Conservation (phyloP, 2,797 vertebrate species). For the Delichon dasypus region DNA sequence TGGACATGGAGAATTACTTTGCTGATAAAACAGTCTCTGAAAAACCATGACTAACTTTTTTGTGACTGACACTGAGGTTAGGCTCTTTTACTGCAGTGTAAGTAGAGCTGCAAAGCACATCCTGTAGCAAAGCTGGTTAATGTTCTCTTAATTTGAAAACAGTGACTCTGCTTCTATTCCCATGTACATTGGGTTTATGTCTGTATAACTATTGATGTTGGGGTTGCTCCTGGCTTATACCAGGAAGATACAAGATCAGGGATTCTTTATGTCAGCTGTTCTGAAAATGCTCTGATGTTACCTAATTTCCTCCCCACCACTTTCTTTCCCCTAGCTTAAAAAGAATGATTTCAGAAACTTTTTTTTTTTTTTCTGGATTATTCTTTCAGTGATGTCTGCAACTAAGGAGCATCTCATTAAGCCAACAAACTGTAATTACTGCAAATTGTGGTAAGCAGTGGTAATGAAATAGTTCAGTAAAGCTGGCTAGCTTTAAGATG, state of each 20-base stretch:
- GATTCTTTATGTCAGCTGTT: not conserved
- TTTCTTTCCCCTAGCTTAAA: slow-evolving; percentile 28
- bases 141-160: not conserved
- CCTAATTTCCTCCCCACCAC: slow-evolving; percentile 34
- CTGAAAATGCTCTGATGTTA: slow-evolving; percentile 41
- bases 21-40: not conserved
- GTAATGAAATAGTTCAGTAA: slow-evolving; percentile 72
- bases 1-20: not conserved
- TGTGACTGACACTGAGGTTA: rapidly evolving
- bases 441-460: slow-evolving; percentile 74
- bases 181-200: not conserved
- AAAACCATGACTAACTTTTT: not conserved
- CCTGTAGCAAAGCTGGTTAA: not conserved
- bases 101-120: not conserved
- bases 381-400: slow-evolving; percentile 75
- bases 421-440: slow-evolving; percentile 79
- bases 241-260: not conserved
- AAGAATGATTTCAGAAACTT: slow-evolving; percentile 12
- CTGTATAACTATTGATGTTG: not conserved
- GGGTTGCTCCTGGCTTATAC: not conserved
- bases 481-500: slow-evolving; percentile 61
- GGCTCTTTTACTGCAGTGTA: not conserved
- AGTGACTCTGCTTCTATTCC: not conserved
- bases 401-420: slow-evolving; percentile 75
- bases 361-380: slow-evolving; percentile 72